Base-by-base conservation (phyloP, 2,797 vertebrate species). In the Neosalanx taihuensis region DNA sequence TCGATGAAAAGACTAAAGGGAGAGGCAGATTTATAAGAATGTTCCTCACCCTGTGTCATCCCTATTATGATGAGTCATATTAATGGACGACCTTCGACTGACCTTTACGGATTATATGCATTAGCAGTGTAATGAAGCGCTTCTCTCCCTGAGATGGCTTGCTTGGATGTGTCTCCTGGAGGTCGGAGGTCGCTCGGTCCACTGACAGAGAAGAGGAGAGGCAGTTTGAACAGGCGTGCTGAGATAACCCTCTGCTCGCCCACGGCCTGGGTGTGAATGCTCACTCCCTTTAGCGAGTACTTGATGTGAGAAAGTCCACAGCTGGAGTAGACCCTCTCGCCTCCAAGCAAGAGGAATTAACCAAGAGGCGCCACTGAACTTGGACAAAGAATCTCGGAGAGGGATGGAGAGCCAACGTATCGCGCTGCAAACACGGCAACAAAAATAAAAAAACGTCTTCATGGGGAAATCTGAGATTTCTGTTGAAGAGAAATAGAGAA, bases 121-220 rank as follows among this genome's bases (percentile, higher is more conserved):
- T 89, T 81, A 82, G 79, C 73, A 79, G 84, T 80, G 80, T 83
- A 89, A 89, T 86, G 83, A 91, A 83, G 81, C 74, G 57, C 70
- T 65, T 37, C 53, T 63, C 74, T 75, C 74, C 73, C 51, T 30
- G 18, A 67, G 72, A 79, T 51, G 63, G 49, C 69, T 72, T 71
- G 71, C 84, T 85, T 85, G 83, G 71, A 89, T 78, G 80, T 81
- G 69, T 35, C 26, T 76, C 79, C 82, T 72, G 75, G 46, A 83
- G 86, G 80, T 89, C 85, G 88, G 71, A 80, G 87, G 86, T 91
- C 85, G 83, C 67, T 46, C 61, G 73, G 64, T 68, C 80, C 75
- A 77, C 87, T 77, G 31, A 83, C 76, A 30, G 70, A 78, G 57
- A 72, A 85, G 76, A 78, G 64, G 84, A 78, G 72, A 46, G 75